phyloP scores from a whole-genome alignment of 2,888 invertebrate species.

The Eupithecia tripunctaria region DNA sequence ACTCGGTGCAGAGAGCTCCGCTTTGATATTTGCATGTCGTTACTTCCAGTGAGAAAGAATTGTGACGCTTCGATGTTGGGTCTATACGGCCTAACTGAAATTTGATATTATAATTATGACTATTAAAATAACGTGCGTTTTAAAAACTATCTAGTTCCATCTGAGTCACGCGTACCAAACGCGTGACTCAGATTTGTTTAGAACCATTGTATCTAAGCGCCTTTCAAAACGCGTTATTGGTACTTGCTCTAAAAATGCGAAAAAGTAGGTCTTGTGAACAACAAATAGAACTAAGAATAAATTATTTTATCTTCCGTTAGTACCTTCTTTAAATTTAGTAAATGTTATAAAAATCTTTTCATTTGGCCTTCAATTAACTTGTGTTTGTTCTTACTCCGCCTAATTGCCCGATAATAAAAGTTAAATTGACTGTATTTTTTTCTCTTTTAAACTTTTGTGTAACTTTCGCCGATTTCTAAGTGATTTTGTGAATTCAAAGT shows the following conservation, averaged over 20 bases:
- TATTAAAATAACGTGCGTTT: too few species aligned
- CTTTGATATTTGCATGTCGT: conserved; percentile 6
- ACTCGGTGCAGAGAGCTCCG: background rate
- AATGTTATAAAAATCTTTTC: too few species aligned
- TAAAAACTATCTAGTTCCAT: too few species aligned
- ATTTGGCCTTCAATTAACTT: background rate
- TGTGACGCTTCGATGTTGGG: background rate
- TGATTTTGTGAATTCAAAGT: conserved; percentile 5
- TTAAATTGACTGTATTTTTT: conserved; percentile 9
- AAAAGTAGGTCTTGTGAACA: too few species aligned
- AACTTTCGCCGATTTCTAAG: background rate
- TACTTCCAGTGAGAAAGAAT: background rate
- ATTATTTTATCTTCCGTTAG: too few species aligned
- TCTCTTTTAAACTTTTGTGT: conserved; percentile 2
- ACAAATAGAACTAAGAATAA: too few species aligned
- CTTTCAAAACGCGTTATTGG: too few species aligned
- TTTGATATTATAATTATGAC: background rate
- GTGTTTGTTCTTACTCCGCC: background rate
- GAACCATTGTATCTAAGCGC: too few species aligned
- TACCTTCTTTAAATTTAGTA: too few species aligned
- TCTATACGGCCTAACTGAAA: background rate
- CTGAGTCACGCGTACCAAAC: too few species aligned
- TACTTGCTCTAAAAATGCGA: too few species aligned
- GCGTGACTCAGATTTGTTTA: too few species aligned
- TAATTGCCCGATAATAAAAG: background rate